phyloP scores from a whole-genome alignment of 2,888 invertebrate genomes.

The Melinaea menophilus region DNA sequence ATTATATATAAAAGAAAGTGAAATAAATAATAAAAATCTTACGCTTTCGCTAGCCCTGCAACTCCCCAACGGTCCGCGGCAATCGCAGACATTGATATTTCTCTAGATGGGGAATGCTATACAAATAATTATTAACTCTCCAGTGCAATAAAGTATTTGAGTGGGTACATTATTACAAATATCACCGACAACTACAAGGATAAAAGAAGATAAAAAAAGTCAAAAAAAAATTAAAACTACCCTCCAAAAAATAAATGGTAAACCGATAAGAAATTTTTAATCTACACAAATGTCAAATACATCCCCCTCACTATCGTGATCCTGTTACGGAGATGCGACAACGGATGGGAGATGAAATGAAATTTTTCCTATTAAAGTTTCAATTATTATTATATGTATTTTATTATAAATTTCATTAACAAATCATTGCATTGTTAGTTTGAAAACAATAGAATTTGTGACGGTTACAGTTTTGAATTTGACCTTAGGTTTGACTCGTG shows the following conservation, averaged over 20 bases:
- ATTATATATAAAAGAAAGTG: too few species aligned
- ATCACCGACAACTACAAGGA: too few species aligned
- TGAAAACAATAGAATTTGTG: too few species aligned
- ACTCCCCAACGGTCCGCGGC: not conserved
- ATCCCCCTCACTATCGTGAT: conserved; percentile 9
- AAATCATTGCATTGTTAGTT: too few species aligned
- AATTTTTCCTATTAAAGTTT: conserved; percentile 4
- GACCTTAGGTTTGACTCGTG: too few species aligned
- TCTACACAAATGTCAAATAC: conserved; percentile 7
- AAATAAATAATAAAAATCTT: too few species aligned
- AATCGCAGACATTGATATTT: conserved; percentile 7
- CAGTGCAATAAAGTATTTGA: not conserved
- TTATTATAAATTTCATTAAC: not conserved
- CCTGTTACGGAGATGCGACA: conserved; percentile 7
- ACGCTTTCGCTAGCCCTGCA: not conserved
- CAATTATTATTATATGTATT: not conserved
- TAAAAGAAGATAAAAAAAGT: not conserved
- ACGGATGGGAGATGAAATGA: not conserved
- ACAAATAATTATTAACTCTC: conserved; percentile 3
- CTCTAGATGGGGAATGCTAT: conserved; percentile 6
- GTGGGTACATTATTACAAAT: too few species aligned
- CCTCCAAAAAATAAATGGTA: not conserved
- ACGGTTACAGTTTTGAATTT: too few species aligned
- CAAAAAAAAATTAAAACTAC: not conserved
- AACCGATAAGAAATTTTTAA: conserved; percentile 10